A percentile compares a stretch with the other conserved stretches of the same genome.
Conservation (phyloP, 2,797 vertebrate genomes). For the Hydrolagus colliei region DNA sequence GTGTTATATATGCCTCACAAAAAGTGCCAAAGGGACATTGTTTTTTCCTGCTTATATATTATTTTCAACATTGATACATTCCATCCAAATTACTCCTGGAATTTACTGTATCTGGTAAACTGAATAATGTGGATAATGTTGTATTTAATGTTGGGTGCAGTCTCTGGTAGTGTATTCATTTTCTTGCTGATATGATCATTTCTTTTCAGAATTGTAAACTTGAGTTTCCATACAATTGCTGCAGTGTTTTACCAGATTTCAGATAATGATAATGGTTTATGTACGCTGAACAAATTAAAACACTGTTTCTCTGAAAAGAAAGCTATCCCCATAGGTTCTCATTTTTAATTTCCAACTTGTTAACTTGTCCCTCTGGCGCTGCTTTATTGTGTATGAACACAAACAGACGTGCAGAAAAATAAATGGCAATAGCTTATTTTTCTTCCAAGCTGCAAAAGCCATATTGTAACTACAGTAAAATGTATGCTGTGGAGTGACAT, state of each 20-base stretch:
- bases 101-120: background rate
- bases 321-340: background rate
- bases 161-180: background rate
- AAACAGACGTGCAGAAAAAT: background rate
- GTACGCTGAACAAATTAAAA: background rate
- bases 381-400: background rate
- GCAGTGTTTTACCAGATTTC: background rate
- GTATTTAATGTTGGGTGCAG: background rate
- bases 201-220: background rate
- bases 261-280: background rate
- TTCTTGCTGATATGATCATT: background rate
- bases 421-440: background rate
- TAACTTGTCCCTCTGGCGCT: background rate
- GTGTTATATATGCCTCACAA: background rate
- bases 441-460: background rate
- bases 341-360: slow-evolving; percentile 14
- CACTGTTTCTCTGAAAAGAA: background rate
- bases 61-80: background rate
- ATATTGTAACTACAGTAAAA: too few relatives aligned
- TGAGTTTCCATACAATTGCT: background rate
- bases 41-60: background rate
- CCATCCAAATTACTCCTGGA: background rate
- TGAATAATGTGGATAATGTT: background rate
- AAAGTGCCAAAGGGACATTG: too few relatives aligned
- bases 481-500: too few relatives aligned